A percentile compares a stretch with the other conserved stretches of the same genome.
Evolutionary conservation across 35 echinoderm and acorn worm genomes (phyloP).

Genomic region (Eucidaris tribuloides): DNA sequence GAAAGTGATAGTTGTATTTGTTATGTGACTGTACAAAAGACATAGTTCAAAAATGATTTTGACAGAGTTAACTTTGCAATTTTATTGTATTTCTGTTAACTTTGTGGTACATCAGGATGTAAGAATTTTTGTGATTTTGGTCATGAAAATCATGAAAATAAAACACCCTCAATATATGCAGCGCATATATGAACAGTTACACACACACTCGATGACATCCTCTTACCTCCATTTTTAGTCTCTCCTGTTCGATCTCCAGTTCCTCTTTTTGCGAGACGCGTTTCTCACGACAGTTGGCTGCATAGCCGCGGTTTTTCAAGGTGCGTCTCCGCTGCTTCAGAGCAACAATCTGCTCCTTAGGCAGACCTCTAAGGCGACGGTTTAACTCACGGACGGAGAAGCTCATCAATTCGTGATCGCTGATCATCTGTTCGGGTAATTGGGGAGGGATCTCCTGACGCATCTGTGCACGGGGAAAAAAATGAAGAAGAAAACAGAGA

Average conservation of each 20-base stretch:
- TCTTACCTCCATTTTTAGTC: constrained; percentile 63
- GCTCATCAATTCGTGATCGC: constrained; percentile 74
- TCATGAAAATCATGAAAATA: too few relatives aligned
- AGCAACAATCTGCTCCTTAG: constrained; percentile 60
- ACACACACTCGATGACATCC: too few relatives aligned
- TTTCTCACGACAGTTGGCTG: constrained; percentile 97
- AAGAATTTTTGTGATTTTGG: too few relatives aligned
- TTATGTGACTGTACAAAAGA: too few relatives aligned
- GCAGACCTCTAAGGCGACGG: constrained; percentile 58
- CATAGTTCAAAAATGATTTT: too few relatives aligned
- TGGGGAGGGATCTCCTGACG: constrained; percentile 37
- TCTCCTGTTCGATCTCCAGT: constrained; percentile 60
- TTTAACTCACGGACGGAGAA: constrained; percentile 90
- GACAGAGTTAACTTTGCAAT: too few relatives aligned
- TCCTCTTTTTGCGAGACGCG: constrained; percentile 86
- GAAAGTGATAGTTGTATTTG: too few relatives aligned
- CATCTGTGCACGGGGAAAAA: constrained; percentile 11
- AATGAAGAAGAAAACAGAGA: background rate
- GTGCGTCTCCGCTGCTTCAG: constrained; percentile 92
- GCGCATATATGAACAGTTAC: too few relatives aligned
- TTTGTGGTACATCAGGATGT: too few relatives aligned
- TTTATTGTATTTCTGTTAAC: too few relatives aligned
- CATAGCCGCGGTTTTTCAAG: constrained; percentile 95
- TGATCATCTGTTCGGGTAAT: constrained; percentile 43
- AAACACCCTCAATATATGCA: too few relatives aligned